Evolutionary conservation across 2,888 invertebrate genomes (phyloP), one percentile per base, ranked within the genome.

Genomic region (Neocrepidodera transversa): DNA sequence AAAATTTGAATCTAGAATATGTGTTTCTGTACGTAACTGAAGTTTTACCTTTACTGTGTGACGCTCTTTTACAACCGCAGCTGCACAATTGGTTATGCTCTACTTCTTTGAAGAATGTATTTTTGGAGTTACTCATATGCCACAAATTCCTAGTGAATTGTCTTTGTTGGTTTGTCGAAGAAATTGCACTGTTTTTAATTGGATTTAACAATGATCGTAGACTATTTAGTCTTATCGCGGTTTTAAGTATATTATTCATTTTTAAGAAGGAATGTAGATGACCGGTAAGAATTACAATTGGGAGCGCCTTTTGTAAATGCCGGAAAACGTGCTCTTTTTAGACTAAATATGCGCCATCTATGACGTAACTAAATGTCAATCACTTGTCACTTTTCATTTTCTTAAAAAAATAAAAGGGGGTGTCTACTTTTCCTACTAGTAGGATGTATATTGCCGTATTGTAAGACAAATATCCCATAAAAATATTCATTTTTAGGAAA

Each of bases 171-270:
- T 68, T 70, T n/a, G 61, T 63, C 18, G 72, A 73, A 35, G 74
- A 73, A 17, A 72, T 69, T 40, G 76, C 66, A 3, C 69, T 63
- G 60, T 73, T 76, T 60, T 75, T 76, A 2, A 75, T 58, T n/a
- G 78, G 75, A 56, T 73, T 73, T 47, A 77, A 58, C 20, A 79
- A 58, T 8, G 69, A 49, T 57, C 69, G 71, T 20, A 76, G 56
- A 23, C 65, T 67, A 58, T 68, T 71, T 2, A 82, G 69, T 65
- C 86, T 83, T 58, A 87, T 79, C 5, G 86, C 84, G 36, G 84
- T 83, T 78, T 85, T 87, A 26, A 87, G 84, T 68, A 90, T 80
- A 68, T 85, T 86, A 78, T 87, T 90, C 90, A 91, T 90, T 78
- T 81, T 87, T 62, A 66, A 38, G 11, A 28, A 23, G 52, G 45